Base-by-base conservation (phyloP, 2,797 vertebrate genomes). In the Urosaurus nigricauda region DNA sequence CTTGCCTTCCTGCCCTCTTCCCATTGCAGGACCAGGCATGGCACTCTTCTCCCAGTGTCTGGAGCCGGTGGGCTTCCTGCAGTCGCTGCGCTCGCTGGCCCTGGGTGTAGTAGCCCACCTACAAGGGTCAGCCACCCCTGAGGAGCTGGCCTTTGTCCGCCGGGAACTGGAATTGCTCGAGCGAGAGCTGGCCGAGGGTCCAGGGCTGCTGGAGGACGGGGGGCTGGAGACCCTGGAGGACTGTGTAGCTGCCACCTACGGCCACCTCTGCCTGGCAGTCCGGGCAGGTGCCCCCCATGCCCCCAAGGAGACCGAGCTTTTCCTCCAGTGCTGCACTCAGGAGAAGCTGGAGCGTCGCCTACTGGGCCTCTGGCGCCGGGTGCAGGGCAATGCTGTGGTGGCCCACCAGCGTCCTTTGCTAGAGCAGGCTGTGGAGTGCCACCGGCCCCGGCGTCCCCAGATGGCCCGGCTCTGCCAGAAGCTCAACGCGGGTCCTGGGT, bases 41-140 rank as follows among this genome's bases (percentile, higher is more conserved):
- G 88, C 97, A 1, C 95, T 97, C 87, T 97, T 97, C 89, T 96
- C 96, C 35, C 97, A 97, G 93, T 94, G 96, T 60, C 93, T 97
- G 91, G 97, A 97, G 91, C 97, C 97, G 6, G 96, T 96, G 58
- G 96, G 95, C 88, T 97, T 96, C 94, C 96, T 97, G 93, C 97
- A 97, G 90, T 95, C 97, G 37, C 93, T 97, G 88, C 96, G 96
- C 79, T 95, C 96, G 4, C 80, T 97, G 77, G 96, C 96, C 0
- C 92, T 97, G 88, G 95, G 96, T 1, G 92, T 96, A 71, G 96
- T 95, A 80, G 94, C 96, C 40, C 96, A 96, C 78, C 92, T 97
- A 78, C 95, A 93, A 0, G 96, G 96, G 26, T 91, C 85, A 2
- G 95, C 95, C 74, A 92, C 94, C 3, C 71, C 93, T 1, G 97